Evolutionary conservation across 2,888 invertebrate genomes (phyloP).

Genomic region (Stratiomys singularior): DNA sequence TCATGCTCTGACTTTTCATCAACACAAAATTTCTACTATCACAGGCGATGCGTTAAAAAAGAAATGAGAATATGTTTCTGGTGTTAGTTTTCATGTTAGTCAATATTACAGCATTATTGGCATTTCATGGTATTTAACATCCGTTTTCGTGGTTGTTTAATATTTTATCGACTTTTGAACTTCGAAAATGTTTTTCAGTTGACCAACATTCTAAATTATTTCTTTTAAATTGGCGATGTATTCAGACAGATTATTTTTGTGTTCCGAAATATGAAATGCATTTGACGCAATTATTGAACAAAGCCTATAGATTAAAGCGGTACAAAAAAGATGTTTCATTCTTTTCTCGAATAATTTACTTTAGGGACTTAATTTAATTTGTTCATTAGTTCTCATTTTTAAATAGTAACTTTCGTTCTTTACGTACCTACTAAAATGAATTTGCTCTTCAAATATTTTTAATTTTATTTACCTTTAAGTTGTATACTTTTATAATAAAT

Average conservation of each 20-base stretch:
- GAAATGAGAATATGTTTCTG: slow-evolving; percentile 31
- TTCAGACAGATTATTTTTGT: slow-evolving; percentile 3
- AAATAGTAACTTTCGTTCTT: slow-evolving; percentile 50
- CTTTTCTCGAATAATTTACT: background rate
- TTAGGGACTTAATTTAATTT: slow-evolving; percentile 34
- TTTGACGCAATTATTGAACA: slow-evolving; percentile 46
- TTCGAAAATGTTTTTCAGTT: background rate
- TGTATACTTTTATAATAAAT: slow-evolving; percentile 52
- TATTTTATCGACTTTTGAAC: background rate
- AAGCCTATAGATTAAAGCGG: slow-evolving; percentile 50
- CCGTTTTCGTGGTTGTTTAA: background rate
- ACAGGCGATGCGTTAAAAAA: slow-evolving; percentile 52
- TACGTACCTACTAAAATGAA: slow-evolving; percentile 39
- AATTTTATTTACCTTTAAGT: slow-evolving; percentile 46
- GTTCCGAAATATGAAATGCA: slow-evolving; percentile 27
- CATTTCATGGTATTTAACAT: background rate
- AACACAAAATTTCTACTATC: slow-evolving; percentile 51
- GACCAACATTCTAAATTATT: background rate
- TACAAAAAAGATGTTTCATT: slow-evolving; percentile 49
- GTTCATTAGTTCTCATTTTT: slow-evolving; percentile 42
- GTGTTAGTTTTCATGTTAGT: slow-evolving; percentile 2
- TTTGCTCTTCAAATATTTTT: slow-evolving; percentile 39
- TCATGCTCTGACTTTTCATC: slow-evolving; percentile 42
- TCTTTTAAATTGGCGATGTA: background rate
- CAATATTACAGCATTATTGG: background rate